phyloP scores from a whole-genome alignment of 2,888 invertebrate genomes.

The Eristalis arbustorum region DNA sequence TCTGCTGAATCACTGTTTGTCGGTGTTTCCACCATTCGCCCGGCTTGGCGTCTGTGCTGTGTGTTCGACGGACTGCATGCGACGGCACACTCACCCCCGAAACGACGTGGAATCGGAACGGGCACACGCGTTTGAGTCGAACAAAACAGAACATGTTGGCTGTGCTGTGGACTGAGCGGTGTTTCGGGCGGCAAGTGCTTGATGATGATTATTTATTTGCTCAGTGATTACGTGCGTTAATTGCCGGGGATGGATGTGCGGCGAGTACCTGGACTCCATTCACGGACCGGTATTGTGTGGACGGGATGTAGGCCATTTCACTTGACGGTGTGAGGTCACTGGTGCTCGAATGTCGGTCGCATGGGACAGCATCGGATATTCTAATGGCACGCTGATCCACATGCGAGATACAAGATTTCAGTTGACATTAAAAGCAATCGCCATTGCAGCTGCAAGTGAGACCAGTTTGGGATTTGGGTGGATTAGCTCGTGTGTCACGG shows the following conservation, averaged over 20 bases:
- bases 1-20: too few species aligned
- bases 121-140: not conserved
- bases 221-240: not conserved
- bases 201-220: not conserved
- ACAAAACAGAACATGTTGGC: slow-evolving; percentile 32
- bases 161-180: not conserved
- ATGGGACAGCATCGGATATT: not conserved
- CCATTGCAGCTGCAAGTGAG: not conserved
- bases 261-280: not conserved
- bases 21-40: not conserved
- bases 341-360: not conserved
- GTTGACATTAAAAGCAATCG: not conserved
- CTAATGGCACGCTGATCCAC: not conserved
- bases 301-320: not conserved
- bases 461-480: not conserved
- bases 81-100: slow-evolving; percentile 26
- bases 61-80: not conserved
- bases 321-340: not conserved
- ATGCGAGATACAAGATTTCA: not conserved
- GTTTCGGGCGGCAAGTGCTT: not conserved
- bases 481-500: not conserved
- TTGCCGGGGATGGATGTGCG: not conserved
- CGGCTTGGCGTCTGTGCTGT: not conserved
- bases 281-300: not conserved
- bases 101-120: slow-evolving; percentile 29